Evolutionary conservation across 2,888 invertebrate genomes (phyloP), one percentile per base, ranked within the genome.

Genomic region (Calliopum simillimum): DNA sequence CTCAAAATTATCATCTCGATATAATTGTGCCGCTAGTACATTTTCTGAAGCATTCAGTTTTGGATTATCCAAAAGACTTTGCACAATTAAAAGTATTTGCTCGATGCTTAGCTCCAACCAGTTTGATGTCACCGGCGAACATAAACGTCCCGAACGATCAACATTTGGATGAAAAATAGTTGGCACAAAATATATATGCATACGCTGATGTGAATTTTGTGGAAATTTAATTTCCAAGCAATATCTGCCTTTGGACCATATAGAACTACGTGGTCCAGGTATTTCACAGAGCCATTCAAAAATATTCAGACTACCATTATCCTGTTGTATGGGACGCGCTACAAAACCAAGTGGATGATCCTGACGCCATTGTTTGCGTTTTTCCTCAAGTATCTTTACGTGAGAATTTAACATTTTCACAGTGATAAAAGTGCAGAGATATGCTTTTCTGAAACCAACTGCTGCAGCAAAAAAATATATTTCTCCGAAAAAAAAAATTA

Each of bases 161-260:
- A 75, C 70, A 66, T 75, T 75, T 23, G 75, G 75, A 67, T 75
- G 75, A 13, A 74, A 75, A 5, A 74, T 70, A 1, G 53, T 1
- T 21, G 65, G 70, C 19, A 13, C 33, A 25, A 67, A 75, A 23
- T 13, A 16, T 8, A 56, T 49, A 0, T 1, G 0, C n/a, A 71
- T 66, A 0, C n/a, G 46, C 6, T 2, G 4, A 1, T 44, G 14
- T 33, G 67, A 46, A 14, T 16, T 4, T 6, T 4, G 4, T 5
- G 41, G n/a, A 49, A 74, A 72, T 55, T 59, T 46, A 0, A 72
- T 65, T n/a, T 21, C 33, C n/a, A 74, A 53, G 43, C 63, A 51
- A 44, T 51, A 72, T 1, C 13, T 25, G 16, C 59, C 44, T 6
- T 61, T 47, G n/a, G 62, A 62, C 67, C 69, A 72, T 4, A 64